A percentile compares a stretch with the other conserved stretches of the same genome.
phyloP scores from a whole-genome alignment of 2,113 vertebrate species.

The Dasypus novemcinctus region DNA sequence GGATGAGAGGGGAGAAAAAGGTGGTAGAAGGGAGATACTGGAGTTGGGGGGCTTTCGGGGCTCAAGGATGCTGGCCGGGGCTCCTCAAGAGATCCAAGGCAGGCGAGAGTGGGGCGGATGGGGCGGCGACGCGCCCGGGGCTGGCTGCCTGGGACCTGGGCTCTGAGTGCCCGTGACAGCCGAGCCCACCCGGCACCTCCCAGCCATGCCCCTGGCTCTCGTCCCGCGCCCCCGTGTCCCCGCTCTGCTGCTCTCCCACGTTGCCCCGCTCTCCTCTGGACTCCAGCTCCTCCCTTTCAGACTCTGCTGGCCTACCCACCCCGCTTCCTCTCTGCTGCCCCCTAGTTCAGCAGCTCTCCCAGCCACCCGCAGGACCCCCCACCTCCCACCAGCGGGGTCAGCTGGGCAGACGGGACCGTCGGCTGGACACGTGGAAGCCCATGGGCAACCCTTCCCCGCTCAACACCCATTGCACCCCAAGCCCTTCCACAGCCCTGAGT shows the following conservation, averaged over 20 bases:
- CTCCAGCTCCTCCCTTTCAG: neutral
- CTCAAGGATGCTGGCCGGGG: constrained; percentile 37
- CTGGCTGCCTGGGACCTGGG: neutral
- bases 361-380: neutral
- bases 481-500: neutral
- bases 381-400: neutral
- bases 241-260: neutral
- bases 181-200: neutral
- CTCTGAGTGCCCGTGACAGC: neutral
- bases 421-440: neutral
- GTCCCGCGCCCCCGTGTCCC: fast-evolving
- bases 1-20: constrained; percentile 90
- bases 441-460: no score
- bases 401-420: neutral
- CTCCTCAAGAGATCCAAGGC: constrained; percentile 28
- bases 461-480: fast-evolving
- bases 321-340: constrained; percentile 11
- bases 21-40: constrained; percentile 98
- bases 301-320: neutral
- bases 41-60: constrained; percentile 76
- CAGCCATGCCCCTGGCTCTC: neutral
- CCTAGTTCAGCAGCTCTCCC: neutral
- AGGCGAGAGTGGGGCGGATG: neutral
- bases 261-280: neutral
- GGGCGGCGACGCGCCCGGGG: neutral